Conservation (phyloP, 2,113 vertebrate species). For the Anoura caudifer region DNA sequence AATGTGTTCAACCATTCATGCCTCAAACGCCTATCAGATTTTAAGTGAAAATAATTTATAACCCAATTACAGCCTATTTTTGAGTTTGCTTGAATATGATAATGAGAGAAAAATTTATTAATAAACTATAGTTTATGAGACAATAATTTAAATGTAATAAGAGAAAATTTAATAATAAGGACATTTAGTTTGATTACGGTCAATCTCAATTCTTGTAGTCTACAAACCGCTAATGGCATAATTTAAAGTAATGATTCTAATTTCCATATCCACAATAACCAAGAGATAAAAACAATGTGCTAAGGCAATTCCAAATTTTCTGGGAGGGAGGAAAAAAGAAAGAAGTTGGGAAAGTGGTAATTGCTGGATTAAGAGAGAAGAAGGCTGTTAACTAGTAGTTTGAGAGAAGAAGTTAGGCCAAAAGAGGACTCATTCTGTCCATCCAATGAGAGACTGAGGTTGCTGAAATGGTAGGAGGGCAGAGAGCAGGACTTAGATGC, state of each 20-base stretch:
- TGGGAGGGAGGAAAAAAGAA: not conserved
- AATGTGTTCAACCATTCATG: slow-evolving; percentile 50
- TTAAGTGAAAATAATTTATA: slow-evolving; percentile 58
- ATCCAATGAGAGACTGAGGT: not conserved
- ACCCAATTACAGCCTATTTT: slow-evolving; percentile 35
- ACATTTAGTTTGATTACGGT: not conserved
- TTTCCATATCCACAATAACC: not conserved
- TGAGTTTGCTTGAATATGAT: slow-evolving; percentile 22
- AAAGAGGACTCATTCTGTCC: not conserved
- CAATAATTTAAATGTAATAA: not conserved
- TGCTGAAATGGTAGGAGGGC: not conserved
- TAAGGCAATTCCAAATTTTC: not conserved
- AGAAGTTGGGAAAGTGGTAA: not conserved
- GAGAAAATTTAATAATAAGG: not conserved
- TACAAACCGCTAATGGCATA: not conserved
- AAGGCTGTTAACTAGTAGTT: not conserved
- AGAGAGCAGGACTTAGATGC: not conserved
- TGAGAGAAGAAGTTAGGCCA: not conserved
- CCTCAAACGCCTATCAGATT: slow-evolving; percentile 60
- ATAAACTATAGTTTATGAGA: not conserved
- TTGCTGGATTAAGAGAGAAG: not conserved
- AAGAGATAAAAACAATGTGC: not conserved
- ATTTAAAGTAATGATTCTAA: not conserved
- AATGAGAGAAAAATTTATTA: not conserved
- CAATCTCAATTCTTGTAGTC: not conserved